These are phyloP conservation scores for Nannobrachium achirus DNA, from an alignment of 2,113 vertebrate species.

Conservation along the genomic window DNA sequence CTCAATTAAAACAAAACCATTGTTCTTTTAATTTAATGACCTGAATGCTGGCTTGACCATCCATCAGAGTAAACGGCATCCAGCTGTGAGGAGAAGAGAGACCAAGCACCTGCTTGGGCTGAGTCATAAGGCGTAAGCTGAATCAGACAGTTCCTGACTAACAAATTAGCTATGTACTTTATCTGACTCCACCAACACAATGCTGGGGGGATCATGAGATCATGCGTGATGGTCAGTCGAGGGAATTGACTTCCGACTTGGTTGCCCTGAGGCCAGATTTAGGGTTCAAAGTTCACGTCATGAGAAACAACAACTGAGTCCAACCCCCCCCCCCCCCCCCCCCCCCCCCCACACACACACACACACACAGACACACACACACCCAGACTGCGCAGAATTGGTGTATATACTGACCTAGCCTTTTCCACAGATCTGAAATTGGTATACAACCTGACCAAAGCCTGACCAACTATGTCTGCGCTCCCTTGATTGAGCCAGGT, in stretches of 20 bases:
- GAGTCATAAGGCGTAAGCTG: slow-evolving; percentile 5
- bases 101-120: slow-evolving; percentile 63
- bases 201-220: slow-evolving; percentile 44
- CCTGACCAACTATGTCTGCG: slow-evolving; percentile 5
- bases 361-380: no score
- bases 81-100: slow-evolving; percentile 39
- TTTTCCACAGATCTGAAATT: slow-evolving; percentile 16
- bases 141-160: slow-evolving; percentile 33
- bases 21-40: slow-evolving; percentile 60
- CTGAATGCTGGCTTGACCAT: slow-evolving; percentile 65
- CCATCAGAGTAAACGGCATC: slow-evolving; percentile 48
- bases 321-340: not conserved
- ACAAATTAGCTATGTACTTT: slow-evolving; percentile 3
- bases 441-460: not conserved
- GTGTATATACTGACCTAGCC: no score
- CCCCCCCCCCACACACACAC: no score
- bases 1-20: slow-evolving; percentile 56
- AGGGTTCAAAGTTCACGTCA: slow-evolving; percentile 60
- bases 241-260: slow-evolving; percentile 53
- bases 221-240: slow-evolving; percentile 39
- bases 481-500: slow-evolving; percentile 8
- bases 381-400: no score
- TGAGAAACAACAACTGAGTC: slow-evolving; percentile 37
- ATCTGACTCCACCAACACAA: not conserved
- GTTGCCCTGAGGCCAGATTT: slow-evolving; percentile 39